Base-by-base conservation (phyloP, 92 coral and sea anemone genomes). In the Meandrina meandrites region DNA sequence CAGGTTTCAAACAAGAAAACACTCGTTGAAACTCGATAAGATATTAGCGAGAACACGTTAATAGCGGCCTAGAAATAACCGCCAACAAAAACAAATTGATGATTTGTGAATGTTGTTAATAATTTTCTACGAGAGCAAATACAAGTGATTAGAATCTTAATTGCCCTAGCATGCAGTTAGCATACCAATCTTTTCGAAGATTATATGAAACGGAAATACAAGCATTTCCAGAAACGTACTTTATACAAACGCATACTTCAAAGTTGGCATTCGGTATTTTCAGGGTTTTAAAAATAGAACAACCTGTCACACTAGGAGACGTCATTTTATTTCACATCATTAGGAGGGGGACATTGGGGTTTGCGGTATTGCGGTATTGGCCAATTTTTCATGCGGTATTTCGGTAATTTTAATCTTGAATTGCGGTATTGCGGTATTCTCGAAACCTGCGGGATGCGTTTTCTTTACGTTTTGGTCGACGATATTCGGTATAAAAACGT, bases 131-230 rank as follows among this genome's bases (percentile, higher is more conserved):
- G 21, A 32, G 42, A 15, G 45, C 42, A 71, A 34, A 31, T 71
- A 35, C 7, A 71, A 19, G 37, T 37, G 48, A 73, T 73, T 73
- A 40, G 2, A 71, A 35, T 68, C 35, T 30, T 28, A 68, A 27
- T 68, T 68, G 35, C 9, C 35, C 16, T 0, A 27, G 15, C 35
- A 68, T 27, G 17, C n/a, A 9, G n/a, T 66, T 24, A n/a, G 71
- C 71, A 30, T 66, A 66, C 32, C 71, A 66, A 66, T 66, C 24
- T 66, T 66, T 66, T 64, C 70, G 32, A 50, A 8, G 42, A 1
- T 73, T 73, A 21, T 27, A 68, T 12, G 78, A 73, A 71, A 73
- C 78, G 47, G 70, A 64, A 64, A 64, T 64, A 64, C 70, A 27
- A 64, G 70, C 69, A 24, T 64, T 64, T 64, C 70, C 70, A 28